Base-by-base conservation (phyloP, 2,888 invertebrate genomes). In the Amiota minor region DNA sequence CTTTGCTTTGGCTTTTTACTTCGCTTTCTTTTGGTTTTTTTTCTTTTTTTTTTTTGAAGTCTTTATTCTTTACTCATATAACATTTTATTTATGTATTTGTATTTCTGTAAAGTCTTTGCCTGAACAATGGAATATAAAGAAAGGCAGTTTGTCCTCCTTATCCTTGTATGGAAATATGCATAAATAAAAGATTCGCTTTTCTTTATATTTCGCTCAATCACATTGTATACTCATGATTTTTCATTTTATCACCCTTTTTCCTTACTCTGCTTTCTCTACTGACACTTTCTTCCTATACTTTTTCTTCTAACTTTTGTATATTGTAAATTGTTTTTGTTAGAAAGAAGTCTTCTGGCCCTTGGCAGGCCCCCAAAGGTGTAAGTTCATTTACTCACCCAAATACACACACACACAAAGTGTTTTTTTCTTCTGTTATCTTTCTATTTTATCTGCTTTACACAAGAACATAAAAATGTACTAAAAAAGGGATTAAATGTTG, bases 281-380 rank as follows among this genome's bases (percentile, higher is more conserved):
- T n/a, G 23, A 3, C 6, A 1, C 35, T 35, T 35, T 2, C 35
- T 8, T 35, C n/a, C n/a, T n/a, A n/a, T n/a, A n/a, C n/a, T 35
- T 35, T 8, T 35, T 35, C 2, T 35, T 35, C 35, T 35, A 35
- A 35, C 2, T 35, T 35, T 2, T 35, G 35, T 35, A 35, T 81
- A 81, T 81, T 83, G 84, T 81, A 83, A 81, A 84, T 84, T 83
- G 83, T 83, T 83, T 84, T 81, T 84, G 84, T 76, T 81, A 76
- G 76, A 78, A 79, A 59, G 55, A 55, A 73, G 35, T 35, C 0
- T 35, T 35, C 6, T 35, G 35, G 4, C 35, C 35, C 35, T 35
- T 35, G 35, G 35, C 35, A 35, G 6, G 35, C 35, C 65, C 9
- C 59, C 20, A 59, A 35, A 35, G 35, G 35, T 35, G 35, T 35